phyloP scores from a whole-genome alignment of 2,888 invertebrate species.

The Andrena minutula region DNA sequence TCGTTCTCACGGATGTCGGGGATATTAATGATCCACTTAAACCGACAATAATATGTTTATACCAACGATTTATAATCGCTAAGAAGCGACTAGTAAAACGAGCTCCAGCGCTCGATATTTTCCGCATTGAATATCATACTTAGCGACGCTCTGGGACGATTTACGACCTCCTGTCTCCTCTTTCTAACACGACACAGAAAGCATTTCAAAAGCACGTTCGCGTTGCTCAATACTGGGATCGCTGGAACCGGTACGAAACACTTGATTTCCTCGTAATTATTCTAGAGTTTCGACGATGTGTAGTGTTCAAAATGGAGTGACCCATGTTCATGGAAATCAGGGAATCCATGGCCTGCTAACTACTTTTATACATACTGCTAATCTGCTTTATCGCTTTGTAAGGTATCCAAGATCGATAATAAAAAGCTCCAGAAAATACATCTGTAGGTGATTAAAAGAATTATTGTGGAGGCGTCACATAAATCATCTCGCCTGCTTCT shows the following conservation, averaged over 20 bases:
- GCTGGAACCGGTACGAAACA: background rate
- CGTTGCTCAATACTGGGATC: background rate
- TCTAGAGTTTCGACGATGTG: background rate
- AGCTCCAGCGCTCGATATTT: slow-evolving; percentile 38
- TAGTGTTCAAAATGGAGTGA: no score
- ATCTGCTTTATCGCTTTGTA: slow-evolving; percentile 3
- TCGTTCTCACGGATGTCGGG: slow-evolving; percentile 66
- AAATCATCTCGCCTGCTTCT: no score
- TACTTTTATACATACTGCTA: background rate
- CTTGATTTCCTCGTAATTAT: background rate
- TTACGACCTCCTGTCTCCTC: slow-evolving; percentile 47
- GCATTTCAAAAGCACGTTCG: slow-evolving; percentile 10
- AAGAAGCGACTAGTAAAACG: background rate
- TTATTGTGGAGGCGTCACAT: no score
- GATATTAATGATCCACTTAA: slow-evolving; percentile 69
- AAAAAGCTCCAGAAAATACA: background rate
- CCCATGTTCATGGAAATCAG: background rate
- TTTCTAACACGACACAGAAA: slow-evolving; percentile 2
- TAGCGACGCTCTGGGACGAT: slow-evolving; percentile 45
- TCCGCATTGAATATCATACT: slow-evolving; percentile 58
- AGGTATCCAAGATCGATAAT: background rate
- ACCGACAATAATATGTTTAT: slow-evolving; percentile 69
- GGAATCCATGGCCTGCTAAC: background rate
- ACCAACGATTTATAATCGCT: slow-evolving; percentile 63
- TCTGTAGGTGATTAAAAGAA: no score